Conservation (phyloP, 2,113 vertebrate species). For the Scartelaos histophorus region DNA sequence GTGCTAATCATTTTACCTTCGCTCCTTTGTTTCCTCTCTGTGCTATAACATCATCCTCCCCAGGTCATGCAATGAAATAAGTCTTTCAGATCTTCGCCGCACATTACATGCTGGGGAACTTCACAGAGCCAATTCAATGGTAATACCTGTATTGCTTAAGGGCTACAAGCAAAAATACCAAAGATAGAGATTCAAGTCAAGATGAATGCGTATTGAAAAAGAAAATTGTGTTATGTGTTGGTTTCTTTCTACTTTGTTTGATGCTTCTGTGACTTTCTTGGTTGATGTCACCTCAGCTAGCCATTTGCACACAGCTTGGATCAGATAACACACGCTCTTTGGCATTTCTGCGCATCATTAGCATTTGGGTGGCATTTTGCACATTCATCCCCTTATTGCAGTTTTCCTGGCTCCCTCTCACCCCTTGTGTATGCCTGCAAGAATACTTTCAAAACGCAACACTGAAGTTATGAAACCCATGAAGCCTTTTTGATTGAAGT, state of each 20-base stretch:
- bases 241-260: slow-evolving; percentile 29
- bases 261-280: background rate
- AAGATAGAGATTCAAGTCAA: slow-evolving; percentile 38
- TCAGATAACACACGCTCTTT: slow-evolving; percentile 8
- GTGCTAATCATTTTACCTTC: slow-evolving; percentile 15
- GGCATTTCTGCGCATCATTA: slow-evolving; percentile 38
- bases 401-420: slow-evolving; percentile 9
- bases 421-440: slow-evolving; percentile 18
- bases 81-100: slow-evolving; percentile 48
- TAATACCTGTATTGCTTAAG: slow-evolving; percentile 64
- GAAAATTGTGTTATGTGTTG: slow-evolving; percentile 18
- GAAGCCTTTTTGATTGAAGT: background rate
- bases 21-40: slow-evolving; percentile 18
- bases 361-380: slow-evolving; percentile 39
- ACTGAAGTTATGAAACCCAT: slow-evolving; percentile 13
- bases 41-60: slow-evolving; percentile 20
- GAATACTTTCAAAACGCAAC: slow-evolving; percentile 1
- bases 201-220: slow-evolving; percentile 34
- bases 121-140: slow-evolving; percentile 51
- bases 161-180: slow-evolving; percentile 56
- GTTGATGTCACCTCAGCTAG: background rate
- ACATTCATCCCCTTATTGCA: slow-evolving; percentile 18
- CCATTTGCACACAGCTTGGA: slow-evolving; percentile 8
- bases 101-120: slow-evolving; percentile 30
- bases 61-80: slow-evolving; percentile 46